These are phyloP conservation scores for Boleophthalmus pectinirostris DNA, from an alignment of 2,113 vertebrate species.

Conservation along the genomic window DNA sequence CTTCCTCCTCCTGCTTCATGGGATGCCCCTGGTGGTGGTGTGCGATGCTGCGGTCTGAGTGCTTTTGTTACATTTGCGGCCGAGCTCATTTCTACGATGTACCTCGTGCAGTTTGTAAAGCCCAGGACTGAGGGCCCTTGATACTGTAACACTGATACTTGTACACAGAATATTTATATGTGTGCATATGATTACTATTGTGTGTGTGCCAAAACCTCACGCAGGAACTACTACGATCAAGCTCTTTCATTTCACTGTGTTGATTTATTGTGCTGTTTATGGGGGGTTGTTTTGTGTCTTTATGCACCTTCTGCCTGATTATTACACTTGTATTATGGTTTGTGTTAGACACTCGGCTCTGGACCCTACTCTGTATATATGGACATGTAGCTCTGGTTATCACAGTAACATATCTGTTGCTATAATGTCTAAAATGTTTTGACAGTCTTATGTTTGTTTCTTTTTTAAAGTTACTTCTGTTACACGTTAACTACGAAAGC, in stretches of 20 bases:
- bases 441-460: too few species aligned
- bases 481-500: too few species aligned
- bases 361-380: too few species aligned
- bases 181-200: constrained; percentile 61
- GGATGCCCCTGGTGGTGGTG: constrained; percentile 18
- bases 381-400: too few species aligned
- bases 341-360: too few species aligned
- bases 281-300: neutral
- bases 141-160: constrained; percentile 63
- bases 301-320: neutral
- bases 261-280: constrained; percentile 49
- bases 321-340: too few species aligned
- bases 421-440: too few species aligned
- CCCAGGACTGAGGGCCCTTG: constrained; percentile 72
- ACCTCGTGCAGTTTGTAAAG: constrained; percentile 73
- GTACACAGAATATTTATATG: constrained; percentile 75
- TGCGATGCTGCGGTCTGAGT: constrained; percentile 69
- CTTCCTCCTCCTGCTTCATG: neutral
- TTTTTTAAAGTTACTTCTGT: too few species aligned
- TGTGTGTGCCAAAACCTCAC: constrained; percentile 77
- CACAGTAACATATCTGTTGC: too few species aligned
- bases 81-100: constrained; percentile 68
- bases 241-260: constrained; percentile 63
- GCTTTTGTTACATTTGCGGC: constrained; percentile 76
- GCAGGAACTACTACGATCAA: constrained; percentile 62